phyloP scores from a whole-genome alignment of 2,888 invertebrate species.

The Oasisia sp. region DNA sequence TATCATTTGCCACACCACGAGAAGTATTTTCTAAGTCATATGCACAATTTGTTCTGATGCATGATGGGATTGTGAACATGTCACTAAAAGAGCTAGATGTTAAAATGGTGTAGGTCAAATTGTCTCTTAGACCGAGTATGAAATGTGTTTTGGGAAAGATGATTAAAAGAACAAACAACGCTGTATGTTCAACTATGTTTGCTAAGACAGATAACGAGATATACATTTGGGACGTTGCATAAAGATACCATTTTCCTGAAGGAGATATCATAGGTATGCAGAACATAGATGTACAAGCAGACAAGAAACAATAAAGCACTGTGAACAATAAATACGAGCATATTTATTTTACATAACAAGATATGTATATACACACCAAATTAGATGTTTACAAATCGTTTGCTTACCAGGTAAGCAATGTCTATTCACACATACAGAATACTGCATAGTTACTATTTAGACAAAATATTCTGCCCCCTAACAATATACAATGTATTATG shows the following conservation, averaged over 20 bases:
- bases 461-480: slow-evolving; percentile 3
- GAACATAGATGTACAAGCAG: background rate
- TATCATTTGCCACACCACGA: too few species aligned
- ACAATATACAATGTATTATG: slow-evolving; percentile 12
- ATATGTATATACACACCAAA: slow-evolving; percentile 17
- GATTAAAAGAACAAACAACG: background rate
- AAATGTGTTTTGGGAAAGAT: background rate
- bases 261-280: too few species aligned
- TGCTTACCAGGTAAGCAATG: slow-evolving; percentile 17
- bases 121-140: background rate
- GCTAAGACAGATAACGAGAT: background rate
- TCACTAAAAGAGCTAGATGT: background rate
- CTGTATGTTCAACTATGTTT: background rate
- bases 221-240: background rate
- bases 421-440: slow-evolving; percentile 13
- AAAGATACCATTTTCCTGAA: too few species aligned
- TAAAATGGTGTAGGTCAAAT: background rate
- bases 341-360: slow-evolving; percentile 17
- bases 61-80: background rate
- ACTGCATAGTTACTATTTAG: slow-evolving; percentile 17
- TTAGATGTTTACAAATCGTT: slow-evolving; percentile 3
- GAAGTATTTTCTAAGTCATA: too few species aligned
- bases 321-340: background rate
- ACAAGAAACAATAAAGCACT: background rate
- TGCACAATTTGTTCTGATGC: background rate